These are phyloP conservation scores for Dione vanillae DNA, from an alignment of 2,888 invertebrate genomes.

Conservation along the genomic window DNA sequence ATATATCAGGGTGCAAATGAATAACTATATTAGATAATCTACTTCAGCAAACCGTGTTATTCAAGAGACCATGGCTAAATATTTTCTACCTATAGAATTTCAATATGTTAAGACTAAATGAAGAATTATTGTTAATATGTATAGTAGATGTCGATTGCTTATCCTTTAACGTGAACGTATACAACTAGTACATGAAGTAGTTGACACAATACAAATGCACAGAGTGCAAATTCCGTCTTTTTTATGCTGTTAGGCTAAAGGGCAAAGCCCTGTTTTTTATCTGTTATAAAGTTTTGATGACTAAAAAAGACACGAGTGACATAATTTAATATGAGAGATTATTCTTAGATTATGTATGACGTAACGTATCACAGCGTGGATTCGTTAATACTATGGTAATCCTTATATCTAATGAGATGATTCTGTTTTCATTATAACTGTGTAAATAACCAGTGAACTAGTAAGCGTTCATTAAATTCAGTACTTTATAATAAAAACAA, in stretches of 20 bases:
- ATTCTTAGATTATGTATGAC: conserved; percentile 10
- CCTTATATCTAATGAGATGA: conserved; percentile 3
- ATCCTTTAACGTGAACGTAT: no score
- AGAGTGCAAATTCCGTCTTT: no score
- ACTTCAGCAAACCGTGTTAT: not conserved
- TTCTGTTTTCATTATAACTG: not conserved
- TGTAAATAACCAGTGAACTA: not conserved
- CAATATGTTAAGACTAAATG: not conserved
- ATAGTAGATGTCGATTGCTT: no score
- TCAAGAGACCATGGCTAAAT: not conserved
- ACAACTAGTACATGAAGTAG: no score
- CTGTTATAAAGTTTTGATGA: not conserved
- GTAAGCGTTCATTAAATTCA: not conserved
- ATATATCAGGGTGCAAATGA: not conserved
- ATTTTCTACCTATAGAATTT: not conserved
- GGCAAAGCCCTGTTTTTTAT: no score
- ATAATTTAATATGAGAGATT: conserved; percentile 12
- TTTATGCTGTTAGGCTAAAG: no score
- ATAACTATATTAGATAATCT: not conserved
- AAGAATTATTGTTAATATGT: no score
- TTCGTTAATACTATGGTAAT: not conserved
- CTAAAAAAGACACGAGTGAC: not conserved
- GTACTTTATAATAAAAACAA: not conserved
- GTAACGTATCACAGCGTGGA: not conserved
- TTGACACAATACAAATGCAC: no score